phyloP scores from a whole-genome alignment of 2,797 vertebrate genomes.

The Lithobates sylvaticus region DNA sequence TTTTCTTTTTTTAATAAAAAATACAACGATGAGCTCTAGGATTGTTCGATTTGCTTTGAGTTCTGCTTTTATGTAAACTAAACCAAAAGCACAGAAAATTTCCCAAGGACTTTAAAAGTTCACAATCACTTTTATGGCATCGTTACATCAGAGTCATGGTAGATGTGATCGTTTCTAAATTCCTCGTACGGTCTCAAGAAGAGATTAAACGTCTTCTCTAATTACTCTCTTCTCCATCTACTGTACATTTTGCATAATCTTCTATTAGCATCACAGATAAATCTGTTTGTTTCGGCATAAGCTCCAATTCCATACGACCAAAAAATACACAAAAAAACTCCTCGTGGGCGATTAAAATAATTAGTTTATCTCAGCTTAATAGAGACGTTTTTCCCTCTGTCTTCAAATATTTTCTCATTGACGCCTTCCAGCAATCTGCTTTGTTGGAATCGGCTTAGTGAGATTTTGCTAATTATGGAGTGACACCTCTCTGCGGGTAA shows the following conservation, averaged over 20 bases:
- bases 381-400: background rate
- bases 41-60: no score
- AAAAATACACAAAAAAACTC: background rate
- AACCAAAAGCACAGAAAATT: no score
- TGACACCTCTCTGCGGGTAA: background rate
- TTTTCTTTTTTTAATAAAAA: no score
- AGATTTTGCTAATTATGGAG: background rate
- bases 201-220: background rate
- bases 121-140: background rate
- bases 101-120: no score
- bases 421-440: background rate
- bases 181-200: background rate
- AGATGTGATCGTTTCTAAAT: background rate
- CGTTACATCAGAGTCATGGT: background rate
- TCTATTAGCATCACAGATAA: background rate
- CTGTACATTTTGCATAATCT: conserved; percentile 1
- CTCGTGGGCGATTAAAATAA: background rate
- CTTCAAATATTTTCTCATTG: background rate
- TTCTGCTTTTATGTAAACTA: no score
- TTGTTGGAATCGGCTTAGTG: background rate
- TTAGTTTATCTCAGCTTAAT: background rate
- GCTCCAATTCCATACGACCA: background rate
- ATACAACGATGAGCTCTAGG: no score
- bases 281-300: conserved; percentile 1
- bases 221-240: background rate